Evolutionary conservation across 2,797 vertebrate species (phyloP).

Genomic region (Sylvilagus floridanus): DNA sequence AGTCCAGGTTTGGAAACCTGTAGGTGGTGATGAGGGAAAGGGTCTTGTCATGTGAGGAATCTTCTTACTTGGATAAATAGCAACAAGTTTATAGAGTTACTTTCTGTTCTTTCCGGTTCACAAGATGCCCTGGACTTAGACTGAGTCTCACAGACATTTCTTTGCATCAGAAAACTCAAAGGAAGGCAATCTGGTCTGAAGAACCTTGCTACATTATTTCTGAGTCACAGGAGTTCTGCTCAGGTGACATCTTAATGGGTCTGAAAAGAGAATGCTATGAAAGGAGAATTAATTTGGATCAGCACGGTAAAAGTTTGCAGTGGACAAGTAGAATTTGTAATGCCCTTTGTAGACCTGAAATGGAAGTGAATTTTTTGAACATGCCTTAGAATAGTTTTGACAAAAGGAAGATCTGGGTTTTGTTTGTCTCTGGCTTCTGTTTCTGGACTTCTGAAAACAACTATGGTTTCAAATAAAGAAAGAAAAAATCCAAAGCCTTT

Average conservation of each 20-base stretch:
- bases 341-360: constrained; percentile 2
- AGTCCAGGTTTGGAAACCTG: constrained; percentile 11
- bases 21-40: neutral
- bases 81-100: neutral
- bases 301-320: constrained; percentile 8
- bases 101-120: neutral
- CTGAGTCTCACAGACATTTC: neutral
- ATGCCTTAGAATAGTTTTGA: constrained; percentile 24
- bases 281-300: constrained; percentile 17
- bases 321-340: neutral
- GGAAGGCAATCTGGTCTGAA: constrained; percentile 12
- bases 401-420: neutral
- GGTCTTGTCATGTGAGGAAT: constrained; percentile 20
- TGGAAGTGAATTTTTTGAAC: constrained; percentile 44
- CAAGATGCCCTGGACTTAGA: neutral
- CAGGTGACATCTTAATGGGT: neutral
- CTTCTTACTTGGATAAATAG: neutral
- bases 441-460: constrained; percentile 46
- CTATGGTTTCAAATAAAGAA: neutral
- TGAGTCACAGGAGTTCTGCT: neutral
- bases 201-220: neutral
- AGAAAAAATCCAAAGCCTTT: too few relatives aligned
- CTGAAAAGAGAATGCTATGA: neutral
- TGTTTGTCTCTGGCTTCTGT: neutral
- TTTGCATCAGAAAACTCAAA: constrained; percentile 22